phyloP scores from a whole-genome alignment of 2,888 invertebrate species.

The Hydrotaea diabolus region DNA sequence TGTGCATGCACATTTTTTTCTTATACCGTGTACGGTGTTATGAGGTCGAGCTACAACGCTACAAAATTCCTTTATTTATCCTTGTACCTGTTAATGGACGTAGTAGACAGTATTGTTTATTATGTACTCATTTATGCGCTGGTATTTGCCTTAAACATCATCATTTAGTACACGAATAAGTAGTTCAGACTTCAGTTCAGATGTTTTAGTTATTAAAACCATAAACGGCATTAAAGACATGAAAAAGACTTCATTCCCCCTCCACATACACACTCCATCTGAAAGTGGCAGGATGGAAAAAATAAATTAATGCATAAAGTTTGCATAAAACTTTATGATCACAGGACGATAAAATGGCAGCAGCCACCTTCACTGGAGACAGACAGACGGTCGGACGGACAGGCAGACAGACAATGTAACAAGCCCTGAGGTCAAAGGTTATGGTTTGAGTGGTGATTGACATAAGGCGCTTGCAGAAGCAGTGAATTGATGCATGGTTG shows the following conservation, averaged over 20 bases:
- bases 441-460: neutral
- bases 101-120: constrained; percentile 9
- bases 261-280: no score
- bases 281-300: neutral
- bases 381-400: neutral
- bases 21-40: no score
- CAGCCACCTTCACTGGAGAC: neutral
- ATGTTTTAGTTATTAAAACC: constrained; percentile 22
- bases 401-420: neutral
- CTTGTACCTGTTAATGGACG: neutral
- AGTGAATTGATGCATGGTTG: neutral
- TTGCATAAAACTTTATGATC: constrained; percentile 25
- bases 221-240: constrained; percentile 18
- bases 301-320: constrained; percentile 20
- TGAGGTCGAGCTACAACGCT: no score
- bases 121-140: neutral
- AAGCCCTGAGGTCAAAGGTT: constrained; percentile 16
- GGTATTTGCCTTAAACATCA: neutral
- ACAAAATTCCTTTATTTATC: no score
- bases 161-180: neutral
- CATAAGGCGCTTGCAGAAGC: neutral
- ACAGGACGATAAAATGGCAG: neutral
- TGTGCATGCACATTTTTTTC: no score
- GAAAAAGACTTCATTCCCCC: neutral
- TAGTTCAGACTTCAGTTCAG: neutral